Percentiles rank a stretch among this genome's conserved stretches.
phyloP scores from a whole-genome alignment of 2,888 invertebrate genomes.

The Galeruca laticollis region DNA sequence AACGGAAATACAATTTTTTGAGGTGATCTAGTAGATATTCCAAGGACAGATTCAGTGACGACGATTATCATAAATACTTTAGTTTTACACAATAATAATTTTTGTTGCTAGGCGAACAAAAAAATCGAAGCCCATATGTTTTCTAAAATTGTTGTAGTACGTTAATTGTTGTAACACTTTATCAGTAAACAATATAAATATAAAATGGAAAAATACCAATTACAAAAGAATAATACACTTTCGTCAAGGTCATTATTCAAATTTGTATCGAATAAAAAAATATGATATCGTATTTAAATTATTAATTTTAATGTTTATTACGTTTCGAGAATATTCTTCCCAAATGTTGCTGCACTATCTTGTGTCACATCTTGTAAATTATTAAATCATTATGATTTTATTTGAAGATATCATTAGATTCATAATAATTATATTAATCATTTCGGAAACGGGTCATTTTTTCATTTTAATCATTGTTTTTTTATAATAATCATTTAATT shows the following conservation, averaged over 20 bases:
- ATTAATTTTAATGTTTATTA: conserved; percentile 2
- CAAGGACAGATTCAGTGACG: conserved; percentile 34
- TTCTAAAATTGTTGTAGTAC: conserved; percentile 42
- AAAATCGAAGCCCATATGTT: conserved; percentile 40
- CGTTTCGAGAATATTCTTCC: conserved; percentile 12
- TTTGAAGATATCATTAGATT: no score
- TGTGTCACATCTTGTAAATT: no score
- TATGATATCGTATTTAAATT: conserved; percentile 25
- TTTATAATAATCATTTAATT: no score
- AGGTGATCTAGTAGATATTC: conserved; percentile 40
- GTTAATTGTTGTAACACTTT: conserved; percentile 46
- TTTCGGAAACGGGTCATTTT: no score
- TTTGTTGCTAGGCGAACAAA: conserved; percentile 19
- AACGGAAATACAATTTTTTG: conserved; percentile 20
- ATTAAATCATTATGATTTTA: no score
- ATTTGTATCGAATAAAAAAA: conserved; percentile 32
- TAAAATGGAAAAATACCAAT: conserved; percentile 48
- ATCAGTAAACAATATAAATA: conserved; percentile 46
- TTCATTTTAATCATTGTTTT: no score
- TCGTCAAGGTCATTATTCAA: conserved; percentile 35
- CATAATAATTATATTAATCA: no score
- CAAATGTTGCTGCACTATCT: no score
- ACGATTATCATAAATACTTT: conserved; percentile 10
- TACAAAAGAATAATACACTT: conserved; percentile 47
- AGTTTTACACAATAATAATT: not conserved